Percentiles rank a stretch among this genome's conserved stretches.
These are phyloP conservation scores for Mythimna pallens DNA, from an alignment of 2,888 invertebrate species.

Conservation along the genomic window DNA sequence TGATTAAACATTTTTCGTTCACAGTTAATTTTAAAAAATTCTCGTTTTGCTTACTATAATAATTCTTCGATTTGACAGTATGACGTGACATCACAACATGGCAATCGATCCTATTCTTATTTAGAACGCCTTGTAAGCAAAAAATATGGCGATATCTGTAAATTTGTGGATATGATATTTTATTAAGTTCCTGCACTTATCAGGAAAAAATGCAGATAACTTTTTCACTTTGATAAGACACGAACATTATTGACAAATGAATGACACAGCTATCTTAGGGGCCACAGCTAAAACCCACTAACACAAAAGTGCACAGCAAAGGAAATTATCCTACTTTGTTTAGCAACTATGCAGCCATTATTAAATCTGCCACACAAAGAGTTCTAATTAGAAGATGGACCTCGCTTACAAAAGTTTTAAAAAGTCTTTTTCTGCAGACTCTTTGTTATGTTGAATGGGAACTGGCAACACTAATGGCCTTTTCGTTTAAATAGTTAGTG, in stretches of 20 bases:
- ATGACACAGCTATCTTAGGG: background rate
- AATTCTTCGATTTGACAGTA: no score
- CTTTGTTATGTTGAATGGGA: constrained; percentile 51
- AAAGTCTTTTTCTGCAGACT: constrained; percentile 33
- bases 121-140: no score
- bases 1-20: no score
- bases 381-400: constrained; percentile 54
- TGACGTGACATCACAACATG: no score
- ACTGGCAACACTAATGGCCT: constrained; percentile 55
- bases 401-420: constrained; percentile 43
- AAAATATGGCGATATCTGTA: no score
- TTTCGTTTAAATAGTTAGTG: constrained; percentile 55
- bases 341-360: constrained; percentile 63
- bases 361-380: constrained; percentile 64
- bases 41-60: no score
- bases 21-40: no score
- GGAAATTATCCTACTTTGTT: constrained; percentile 66
- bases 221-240: no score
- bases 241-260: background rate
- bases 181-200: no score
- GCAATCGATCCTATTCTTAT: no score
- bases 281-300: constrained; percentile 1
- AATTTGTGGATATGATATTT: no score
- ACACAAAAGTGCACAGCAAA: constrained; percentile 58
- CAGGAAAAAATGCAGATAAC: no score